Percentiles rank a stretch among this genome's conserved stretches.
These are phyloP conservation scores for Numenius phaeopus DNA, from an alignment of 2,797 vertebrate genomes.

Conservation along the genomic window DNA sequence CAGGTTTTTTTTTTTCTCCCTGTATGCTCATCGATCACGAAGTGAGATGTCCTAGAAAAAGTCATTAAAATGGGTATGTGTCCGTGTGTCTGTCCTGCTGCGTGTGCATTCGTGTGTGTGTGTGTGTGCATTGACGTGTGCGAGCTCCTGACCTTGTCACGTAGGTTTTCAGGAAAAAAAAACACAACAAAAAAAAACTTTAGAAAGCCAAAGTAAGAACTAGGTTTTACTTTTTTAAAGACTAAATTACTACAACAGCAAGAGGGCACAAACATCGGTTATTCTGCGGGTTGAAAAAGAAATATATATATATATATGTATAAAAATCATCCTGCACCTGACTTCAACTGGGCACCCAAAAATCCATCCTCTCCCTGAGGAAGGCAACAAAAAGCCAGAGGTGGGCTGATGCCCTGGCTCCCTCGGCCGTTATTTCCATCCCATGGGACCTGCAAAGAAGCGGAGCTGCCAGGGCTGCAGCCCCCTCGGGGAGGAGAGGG, in stretches of 20 bases:
- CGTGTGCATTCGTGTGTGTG: too few species aligned
- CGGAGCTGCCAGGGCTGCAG: neutral
- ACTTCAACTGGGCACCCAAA: neutral
- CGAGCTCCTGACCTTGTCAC: neutral
- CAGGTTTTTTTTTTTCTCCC: accelerated
- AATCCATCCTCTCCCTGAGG: neutral
- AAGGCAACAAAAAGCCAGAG: neutral
- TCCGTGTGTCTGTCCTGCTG: too few species aligned
- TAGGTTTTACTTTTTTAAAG: neutral
- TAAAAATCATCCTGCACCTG: neutral
- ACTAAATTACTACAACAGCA: neutral
- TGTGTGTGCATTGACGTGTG: accelerated
- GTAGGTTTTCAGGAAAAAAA: neutral
- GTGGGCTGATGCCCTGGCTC: neutral
- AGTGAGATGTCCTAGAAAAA: neutral
- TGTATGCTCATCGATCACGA: accelerated
- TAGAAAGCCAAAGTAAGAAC: neutral
- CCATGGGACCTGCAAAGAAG: neutral
- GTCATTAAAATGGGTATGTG: neutral
- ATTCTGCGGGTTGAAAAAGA: neutral
- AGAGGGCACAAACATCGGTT: neutral
- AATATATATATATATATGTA: too few species aligned
- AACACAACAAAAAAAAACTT: neutral
- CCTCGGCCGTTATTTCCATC: neutral
- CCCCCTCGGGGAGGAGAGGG: neutral